These are phyloP conservation scores for Conus betulinus DNA, from an alignment of 1,140 invertebrate species.

Conservation along the genomic window DNA sequence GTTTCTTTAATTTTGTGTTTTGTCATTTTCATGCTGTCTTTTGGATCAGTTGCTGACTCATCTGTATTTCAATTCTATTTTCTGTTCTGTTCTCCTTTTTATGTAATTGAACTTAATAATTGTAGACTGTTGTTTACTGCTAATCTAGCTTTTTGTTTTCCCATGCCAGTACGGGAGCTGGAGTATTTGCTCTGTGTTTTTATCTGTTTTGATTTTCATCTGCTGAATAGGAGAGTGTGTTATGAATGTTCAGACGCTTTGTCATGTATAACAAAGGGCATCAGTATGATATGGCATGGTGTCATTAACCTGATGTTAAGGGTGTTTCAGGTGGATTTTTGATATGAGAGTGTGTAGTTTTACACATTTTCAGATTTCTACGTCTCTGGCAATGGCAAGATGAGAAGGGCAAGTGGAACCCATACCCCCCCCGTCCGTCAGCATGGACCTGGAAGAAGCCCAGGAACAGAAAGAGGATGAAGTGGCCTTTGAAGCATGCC, in stretches of 20 bases:
- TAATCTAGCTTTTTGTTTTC: too few species aligned
- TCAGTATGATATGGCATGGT: too few species aligned
- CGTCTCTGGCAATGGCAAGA: slow-evolving; percentile 69
- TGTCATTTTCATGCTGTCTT: too few species aligned
- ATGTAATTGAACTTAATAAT: too few species aligned
- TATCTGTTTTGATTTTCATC: neutral
- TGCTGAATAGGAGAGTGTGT: neutral
- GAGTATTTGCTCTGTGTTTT: neutral
- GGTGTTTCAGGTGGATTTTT: neutral
- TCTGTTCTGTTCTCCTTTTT: too few species aligned
- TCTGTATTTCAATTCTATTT: too few species aligned
- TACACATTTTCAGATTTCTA: slow-evolving; percentile 61
- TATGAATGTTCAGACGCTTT: neutral
- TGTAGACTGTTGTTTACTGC: too few species aligned
- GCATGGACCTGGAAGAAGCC: slow-evolving; percentile 58
- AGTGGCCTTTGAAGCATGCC: slow-evolving; percentile 46
- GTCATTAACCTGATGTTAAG: too few species aligned
- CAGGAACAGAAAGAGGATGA: slow-evolving; percentile 25
- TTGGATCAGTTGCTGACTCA: too few species aligned
- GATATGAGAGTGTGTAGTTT: neutral
- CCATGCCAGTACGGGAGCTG: too few species aligned
- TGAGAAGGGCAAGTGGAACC: slow-evolving; percentile 63
- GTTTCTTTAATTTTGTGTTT: too few species aligned
- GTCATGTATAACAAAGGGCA: too few species aligned
- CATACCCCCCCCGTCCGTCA: slow-evolving; percentile 52